phyloP scores from a whole-genome alignment of 2,888 invertebrate species.

The Pyrrhia umbra region DNA sequence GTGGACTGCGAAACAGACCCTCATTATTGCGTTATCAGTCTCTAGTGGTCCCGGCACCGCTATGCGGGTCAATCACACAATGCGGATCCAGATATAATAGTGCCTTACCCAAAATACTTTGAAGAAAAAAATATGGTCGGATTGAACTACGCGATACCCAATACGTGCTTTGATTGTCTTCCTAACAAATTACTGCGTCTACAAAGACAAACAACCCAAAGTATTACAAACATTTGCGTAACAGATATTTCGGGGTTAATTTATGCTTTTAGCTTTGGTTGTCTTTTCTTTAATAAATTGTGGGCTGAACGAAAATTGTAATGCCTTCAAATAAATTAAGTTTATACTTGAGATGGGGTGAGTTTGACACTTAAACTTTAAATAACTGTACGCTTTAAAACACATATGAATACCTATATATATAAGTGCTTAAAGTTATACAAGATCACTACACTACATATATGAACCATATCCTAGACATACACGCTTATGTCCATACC shows the following conservation, averaged over 20 bases:
- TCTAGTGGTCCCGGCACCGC: slow-evolving; percentile 37
- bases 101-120: slow-evolving; percentile 27
- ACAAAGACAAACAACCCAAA: slow-evolving; percentile 51
- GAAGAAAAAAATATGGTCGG: slow-evolving; percentile 9
- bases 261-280: slow-evolving; percentile 49
- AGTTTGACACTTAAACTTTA: too few relatives aligned
- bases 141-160: slow-evolving; percentile 31
- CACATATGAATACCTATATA: too few relatives aligned
- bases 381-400: too few relatives aligned
- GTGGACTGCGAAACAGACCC: slow-evolving; percentile 62
- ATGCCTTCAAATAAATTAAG: slow-evolving; percentile 19
- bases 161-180: slow-evolving; percentile 55
- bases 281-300: slow-evolving; percentile 44
- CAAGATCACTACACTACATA: too few relatives aligned
- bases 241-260: slow-evolving; percentile 54
- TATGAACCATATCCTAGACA: too few relatives aligned
- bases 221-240: slow-evolving; percentile 54
- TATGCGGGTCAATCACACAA: slow-evolving; percentile 63
- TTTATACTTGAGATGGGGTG: not conserved
- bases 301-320: slow-evolving; percentile 2
- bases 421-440: too few relatives aligned
- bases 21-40: slow-evolving; percentile 68
- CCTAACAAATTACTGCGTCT: slow-evolving; percentile 50
- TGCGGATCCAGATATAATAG: slow-evolving; percentile 35
- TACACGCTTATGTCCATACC: too few relatives aligned